Percentiles rank a stretch among this genome's conserved stretches.
phyloP scores from a whole-genome alignment of 2,113 vertebrate species.

The Myiagra hebetior region DNA sequence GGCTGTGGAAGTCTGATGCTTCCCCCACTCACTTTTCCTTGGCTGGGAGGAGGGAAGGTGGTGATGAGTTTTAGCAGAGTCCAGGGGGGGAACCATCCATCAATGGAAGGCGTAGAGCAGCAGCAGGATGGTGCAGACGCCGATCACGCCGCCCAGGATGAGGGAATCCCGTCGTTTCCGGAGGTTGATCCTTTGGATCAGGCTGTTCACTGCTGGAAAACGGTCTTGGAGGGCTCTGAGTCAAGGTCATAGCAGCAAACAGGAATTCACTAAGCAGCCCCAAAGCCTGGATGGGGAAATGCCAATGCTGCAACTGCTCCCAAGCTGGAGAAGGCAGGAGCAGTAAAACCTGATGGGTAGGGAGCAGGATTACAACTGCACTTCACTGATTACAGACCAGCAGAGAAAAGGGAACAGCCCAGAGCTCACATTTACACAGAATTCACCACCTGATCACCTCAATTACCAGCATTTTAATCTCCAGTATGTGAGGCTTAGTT shows the following conservation, averaged over 20 bases:
- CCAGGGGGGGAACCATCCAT: slow-evolving; percentile 40
- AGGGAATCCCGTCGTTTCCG: slow-evolving; percentile 94
- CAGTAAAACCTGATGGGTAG: neutral
- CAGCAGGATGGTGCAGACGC: slow-evolving; percentile 92
- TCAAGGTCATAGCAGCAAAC: slow-evolving; percentile 67
- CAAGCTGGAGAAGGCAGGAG: neutral
- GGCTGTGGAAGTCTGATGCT: slow-evolving; percentile 18
- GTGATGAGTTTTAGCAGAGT: slow-evolving; percentile 59
- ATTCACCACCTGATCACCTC: neutral
- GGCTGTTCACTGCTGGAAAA: slow-evolving; percentile 95
- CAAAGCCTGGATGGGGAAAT: neutral
- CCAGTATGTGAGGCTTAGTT: neutral
- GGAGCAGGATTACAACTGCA: neutral
- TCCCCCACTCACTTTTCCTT: slow-evolving; percentile 27
- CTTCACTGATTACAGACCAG: neutral
- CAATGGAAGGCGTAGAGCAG: slow-evolving; percentile 95
- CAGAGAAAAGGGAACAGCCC: neutral
- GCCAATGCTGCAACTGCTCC: neutral
- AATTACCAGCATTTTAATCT: neutral
- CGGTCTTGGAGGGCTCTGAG: slow-evolving; percentile 78
- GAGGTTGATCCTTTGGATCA: slow-evolving; percentile 96
- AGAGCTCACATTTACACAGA: neutral
- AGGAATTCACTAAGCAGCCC: neutral
- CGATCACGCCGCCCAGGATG: slow-evolving; percentile 87
- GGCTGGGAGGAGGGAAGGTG: slow-evolving; percentile 3